Evolutionary conservation across 1,140 invertebrate genomes (phyloP).

Genomic region (Saxidomus purpurata): DNA sequence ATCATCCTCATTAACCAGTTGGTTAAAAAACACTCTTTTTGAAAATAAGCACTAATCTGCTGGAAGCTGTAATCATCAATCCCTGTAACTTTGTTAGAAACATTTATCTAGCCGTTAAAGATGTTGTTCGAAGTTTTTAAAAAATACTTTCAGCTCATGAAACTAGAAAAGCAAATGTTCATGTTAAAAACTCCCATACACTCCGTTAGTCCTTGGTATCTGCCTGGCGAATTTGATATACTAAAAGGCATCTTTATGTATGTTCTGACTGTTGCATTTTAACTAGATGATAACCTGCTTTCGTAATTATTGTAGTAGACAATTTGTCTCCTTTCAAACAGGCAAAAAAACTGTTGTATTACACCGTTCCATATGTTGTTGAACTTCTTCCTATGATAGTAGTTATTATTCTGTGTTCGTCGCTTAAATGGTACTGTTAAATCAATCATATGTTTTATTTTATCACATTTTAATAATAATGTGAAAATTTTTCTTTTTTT

Average conservation of each 20-base stretch:
- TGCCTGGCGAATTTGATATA: background rate
- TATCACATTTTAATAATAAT: background rate
- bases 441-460: background rate
- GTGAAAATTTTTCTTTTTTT: no score
- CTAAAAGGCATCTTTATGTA: background rate
- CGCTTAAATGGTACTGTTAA: background rate
- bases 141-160: background rate
- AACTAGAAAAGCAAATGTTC: constrained; percentile 11
- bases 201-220: background rate
- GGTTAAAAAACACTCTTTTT: constrained; percentile 8
- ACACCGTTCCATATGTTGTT: background rate
- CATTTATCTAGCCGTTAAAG: background rate
- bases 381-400: background rate
- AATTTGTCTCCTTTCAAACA: background rate
- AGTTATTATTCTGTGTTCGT: background rate
- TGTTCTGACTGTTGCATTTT: constrained; percentile 12
- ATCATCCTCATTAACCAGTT: constrained; percentile 13
- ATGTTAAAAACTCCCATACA: background rate
- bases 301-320: constrained; percentile 20
- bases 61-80: background rate
- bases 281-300: constrained; percentile 31
- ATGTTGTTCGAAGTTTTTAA: background rate
- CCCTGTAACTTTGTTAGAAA: background rate
- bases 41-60: constrained; percentile 1
- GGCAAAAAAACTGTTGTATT: background rate